Conservation (phyloP, 2,113 vertebrate species). For the Zosterops pallidus region DNA sequence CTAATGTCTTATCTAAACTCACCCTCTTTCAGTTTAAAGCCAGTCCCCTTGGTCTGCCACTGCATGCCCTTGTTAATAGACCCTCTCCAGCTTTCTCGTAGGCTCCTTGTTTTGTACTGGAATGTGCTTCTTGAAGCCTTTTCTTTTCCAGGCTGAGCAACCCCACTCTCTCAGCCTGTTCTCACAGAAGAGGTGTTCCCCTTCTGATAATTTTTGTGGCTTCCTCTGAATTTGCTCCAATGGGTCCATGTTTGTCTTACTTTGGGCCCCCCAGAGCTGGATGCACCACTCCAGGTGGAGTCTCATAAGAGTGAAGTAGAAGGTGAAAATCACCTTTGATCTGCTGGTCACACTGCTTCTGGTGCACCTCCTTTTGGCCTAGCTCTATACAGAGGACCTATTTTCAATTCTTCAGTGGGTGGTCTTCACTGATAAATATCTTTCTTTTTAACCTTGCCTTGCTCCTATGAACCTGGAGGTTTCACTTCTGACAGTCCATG, state of each 20-base stretch:
- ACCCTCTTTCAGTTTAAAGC: neutral
- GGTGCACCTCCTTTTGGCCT: neutral
- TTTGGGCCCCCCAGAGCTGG: accelerated
- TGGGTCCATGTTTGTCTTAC: too few species aligned
- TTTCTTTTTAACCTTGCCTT: neutral
- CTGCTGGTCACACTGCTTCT: neutral
- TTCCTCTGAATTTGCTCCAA: neutral
- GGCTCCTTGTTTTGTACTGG: too few species aligned
- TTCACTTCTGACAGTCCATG: neutral
- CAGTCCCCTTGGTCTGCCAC: neutral
- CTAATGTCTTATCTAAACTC: neutral
- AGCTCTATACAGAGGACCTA: neutral
- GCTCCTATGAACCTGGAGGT: neutral
- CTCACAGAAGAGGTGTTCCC: neutral
- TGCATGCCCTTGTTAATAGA: neutral
- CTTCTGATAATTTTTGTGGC: neutral
- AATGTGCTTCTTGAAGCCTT: neutral
- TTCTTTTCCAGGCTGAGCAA: neutral
- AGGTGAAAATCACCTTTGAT: neutral
- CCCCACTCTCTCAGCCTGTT: neutral
- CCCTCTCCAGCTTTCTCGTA: neutral
- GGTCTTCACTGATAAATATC: neutral
- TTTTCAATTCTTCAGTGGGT: neutral
- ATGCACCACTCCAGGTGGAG: neutral
- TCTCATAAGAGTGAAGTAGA: neutral